These are phyloP conservation scores for Drosophila chauvacae DNA, from an alignment of 1,140 invertebrate species.

Conservation along the genomic window DNA sequence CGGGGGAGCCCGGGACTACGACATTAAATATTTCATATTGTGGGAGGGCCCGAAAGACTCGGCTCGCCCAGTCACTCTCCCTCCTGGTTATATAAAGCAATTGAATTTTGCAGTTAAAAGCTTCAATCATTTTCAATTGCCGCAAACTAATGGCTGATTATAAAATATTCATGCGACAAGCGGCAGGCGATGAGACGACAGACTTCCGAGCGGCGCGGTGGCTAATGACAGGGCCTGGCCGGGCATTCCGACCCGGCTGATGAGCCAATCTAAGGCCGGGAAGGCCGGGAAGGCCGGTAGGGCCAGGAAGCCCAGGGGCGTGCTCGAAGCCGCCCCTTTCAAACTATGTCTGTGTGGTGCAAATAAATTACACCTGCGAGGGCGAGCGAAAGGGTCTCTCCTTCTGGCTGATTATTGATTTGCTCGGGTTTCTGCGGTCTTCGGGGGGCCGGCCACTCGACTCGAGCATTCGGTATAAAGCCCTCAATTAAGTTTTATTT, in stretches of 20 bases:
- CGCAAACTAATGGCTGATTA: conserved; percentile 81
- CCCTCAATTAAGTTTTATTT: conserved; percentile 81
- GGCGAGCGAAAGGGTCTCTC: conserved; percentile 14
- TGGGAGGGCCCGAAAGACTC: conserved; percentile 1
- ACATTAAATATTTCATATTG: conserved; percentile 75
- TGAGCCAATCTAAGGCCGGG: conserved; percentile 63
- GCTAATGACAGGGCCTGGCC: conserved; percentile 56
- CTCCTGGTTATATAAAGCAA: conserved; percentile 58
- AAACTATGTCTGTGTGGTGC: conserved; percentile 39
- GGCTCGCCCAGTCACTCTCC: background rate
- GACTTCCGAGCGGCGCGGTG: conserved; percentile 27
- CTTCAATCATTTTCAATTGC: conserved; percentile 83
- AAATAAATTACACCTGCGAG: conserved; percentile 64
- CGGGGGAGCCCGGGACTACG: conserved; percentile 15
- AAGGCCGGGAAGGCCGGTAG: background rate
- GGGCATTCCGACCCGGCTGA: conserved; percentile 23
- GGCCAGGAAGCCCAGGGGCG: conserved; percentile 44
- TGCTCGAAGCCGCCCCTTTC: conserved; percentile 27
- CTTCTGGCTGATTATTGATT: conserved; percentile 67
- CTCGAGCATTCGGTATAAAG: conserved; percentile 56
- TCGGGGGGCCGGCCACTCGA: conserved; percentile 5
- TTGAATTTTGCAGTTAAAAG: conserved; percentile 83
- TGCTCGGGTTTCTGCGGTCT: conserved; percentile 65
- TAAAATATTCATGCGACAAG: conserved; percentile 82
- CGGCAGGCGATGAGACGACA: conserved; percentile 42